Conservation (phyloP, 1,140 invertebrate genomes). For the Drosophila erecta region DNA sequence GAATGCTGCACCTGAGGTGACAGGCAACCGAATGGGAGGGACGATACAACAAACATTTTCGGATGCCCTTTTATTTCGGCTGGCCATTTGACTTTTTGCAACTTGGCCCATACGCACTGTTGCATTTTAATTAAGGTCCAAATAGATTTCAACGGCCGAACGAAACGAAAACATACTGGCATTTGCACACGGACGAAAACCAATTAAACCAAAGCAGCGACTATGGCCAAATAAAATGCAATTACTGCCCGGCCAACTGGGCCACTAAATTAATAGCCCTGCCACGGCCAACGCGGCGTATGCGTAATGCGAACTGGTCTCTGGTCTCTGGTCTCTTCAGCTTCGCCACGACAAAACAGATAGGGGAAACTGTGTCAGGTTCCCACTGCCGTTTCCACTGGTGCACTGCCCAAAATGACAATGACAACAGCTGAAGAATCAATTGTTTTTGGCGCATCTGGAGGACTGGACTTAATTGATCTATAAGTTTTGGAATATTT, state of each 20-base stretch:
- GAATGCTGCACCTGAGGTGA: slow-evolving; percentile 26
- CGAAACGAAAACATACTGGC: slow-evolving; percentile 21
- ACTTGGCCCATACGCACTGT: slow-evolving; percentile 74
- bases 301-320: slow-evolving; percentile 56
- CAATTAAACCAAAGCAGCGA: slow-evolving; percentile 79
- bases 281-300: slow-evolving; percentile 52
- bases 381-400: slow-evolving; percentile 2
- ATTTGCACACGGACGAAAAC: slow-evolving; percentile 53
- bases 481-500: too few relatives aligned
- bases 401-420: slow-evolving; percentile 4
- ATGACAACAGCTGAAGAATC: neutral
- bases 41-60: slow-evolving; percentile 15
- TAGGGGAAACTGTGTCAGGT: slow-evolving; percentile 23
- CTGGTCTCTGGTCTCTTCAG: neutral
- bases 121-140: slow-evolving; percentile 77
- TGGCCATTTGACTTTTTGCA: slow-evolving; percentile 73
- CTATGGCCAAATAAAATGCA: slow-evolving; percentile 72
- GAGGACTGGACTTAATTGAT: too few relatives aligned
- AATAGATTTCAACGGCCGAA: slow-evolving; percentile 67
- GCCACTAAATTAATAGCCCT: slow-evolving; percentile 76
- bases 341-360: slow-evolving; percentile 10
- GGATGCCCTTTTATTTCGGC: slow-evolving; percentile 40
- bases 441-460: too few relatives aligned
- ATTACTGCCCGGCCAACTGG: slow-evolving; percentile 54
- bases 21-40: neutral